Conservation (phyloP, 2,797 vertebrate genomes). For the Phataginus tetradactyla region DNA sequence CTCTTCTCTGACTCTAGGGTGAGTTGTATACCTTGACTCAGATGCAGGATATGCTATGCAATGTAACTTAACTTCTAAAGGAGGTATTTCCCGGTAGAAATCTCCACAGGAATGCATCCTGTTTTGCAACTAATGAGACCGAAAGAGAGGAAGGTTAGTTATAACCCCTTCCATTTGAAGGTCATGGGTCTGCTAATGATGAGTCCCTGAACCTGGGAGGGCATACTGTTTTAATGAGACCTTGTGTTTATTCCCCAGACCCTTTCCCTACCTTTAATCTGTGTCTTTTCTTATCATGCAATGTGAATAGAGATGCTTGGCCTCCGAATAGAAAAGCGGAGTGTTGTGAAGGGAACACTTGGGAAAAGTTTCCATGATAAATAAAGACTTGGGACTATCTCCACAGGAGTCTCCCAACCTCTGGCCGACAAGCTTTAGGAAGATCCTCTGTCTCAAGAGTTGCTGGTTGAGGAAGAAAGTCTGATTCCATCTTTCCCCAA, state of each 20-base stretch:
- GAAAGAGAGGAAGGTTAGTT: constrained; percentile 8
- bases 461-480: constrained; percentile 36
- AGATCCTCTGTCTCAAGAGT: not conserved
- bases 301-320: constrained; percentile 6
- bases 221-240: constrained; percentile 47
- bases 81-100: constrained; percentile 49
- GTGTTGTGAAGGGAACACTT: not conserved
- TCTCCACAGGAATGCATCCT: constrained; percentile 39
- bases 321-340: not conserved
- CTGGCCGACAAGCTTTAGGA: not conserved
- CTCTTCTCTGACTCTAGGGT: constrained; percentile 24
- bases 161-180: constrained; percentile 46
- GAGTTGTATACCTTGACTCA: not conserved
- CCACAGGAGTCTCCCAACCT: not conserved
- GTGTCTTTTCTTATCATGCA: constrained; percentile 46
- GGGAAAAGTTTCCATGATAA: not conserved
- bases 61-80: constrained; percentile 36
- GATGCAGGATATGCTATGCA: not conserved
- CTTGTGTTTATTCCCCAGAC: not conserved
- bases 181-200: constrained; percentile 4
- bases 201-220: constrained; percentile 1
- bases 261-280: not conserved
- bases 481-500: not conserved
- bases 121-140: constrained; percentile 57
- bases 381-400: not conserved